Evolutionary conservation across 2,797 vertebrate genomes (phyloP).

Genomic region (Bothrops alternatus): DNA sequence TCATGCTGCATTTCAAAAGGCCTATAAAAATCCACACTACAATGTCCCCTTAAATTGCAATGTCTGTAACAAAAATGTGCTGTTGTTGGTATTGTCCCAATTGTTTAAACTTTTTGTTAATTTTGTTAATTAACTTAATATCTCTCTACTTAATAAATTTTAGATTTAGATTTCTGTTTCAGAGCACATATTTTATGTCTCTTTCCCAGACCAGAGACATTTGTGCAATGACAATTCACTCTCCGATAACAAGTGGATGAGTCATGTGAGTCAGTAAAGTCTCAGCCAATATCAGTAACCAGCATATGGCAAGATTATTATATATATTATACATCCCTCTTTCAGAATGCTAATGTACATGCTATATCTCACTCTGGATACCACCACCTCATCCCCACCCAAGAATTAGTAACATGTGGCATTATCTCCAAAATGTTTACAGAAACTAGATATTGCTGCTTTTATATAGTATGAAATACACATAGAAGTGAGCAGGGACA

Average conservation of each 20-base stretch:
- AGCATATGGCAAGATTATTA: not conserved
- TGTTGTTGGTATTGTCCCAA: not conserved
- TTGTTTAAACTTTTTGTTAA: not conserved
- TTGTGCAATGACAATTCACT: accelerated
- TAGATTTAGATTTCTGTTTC: not conserved
- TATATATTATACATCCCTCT: not conserved
- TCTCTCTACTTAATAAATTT: not conserved
- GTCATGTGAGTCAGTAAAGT: not conserved
- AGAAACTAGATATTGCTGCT: not conserved
- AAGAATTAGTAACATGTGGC: accelerated
- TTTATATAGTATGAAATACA: not conserved
- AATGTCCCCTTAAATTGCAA: not conserved
- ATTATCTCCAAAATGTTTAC: not conserved
- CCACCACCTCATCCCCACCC: not conserved
- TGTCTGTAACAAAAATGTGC: not conserved
- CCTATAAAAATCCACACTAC: not conserved
- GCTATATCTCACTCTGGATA: not conserved
- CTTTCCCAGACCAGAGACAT: not conserved
- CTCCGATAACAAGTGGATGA: not conserved
- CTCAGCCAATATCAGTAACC: not conserved
- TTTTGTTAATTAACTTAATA: not conserved
- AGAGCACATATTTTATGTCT: not conserved
- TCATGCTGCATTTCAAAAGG: not conserved
- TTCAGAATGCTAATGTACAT: not conserved
- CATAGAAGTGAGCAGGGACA: not conserved